Conservation (phyloP, 2,797 vertebrate genomes). For the Mus minutoides region DNA sequence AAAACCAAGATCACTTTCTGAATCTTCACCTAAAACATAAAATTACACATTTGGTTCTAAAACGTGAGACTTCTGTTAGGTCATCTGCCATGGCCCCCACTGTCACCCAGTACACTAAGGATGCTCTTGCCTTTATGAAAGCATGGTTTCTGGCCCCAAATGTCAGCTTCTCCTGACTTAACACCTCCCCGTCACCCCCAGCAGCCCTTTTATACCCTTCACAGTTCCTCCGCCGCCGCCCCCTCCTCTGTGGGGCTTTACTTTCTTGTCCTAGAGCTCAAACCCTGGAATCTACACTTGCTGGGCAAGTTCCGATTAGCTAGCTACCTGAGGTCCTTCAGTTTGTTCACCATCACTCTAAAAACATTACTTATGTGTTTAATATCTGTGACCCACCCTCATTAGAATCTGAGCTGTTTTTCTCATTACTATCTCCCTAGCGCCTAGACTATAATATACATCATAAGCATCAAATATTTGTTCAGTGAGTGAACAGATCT, state of each 20-base stretch:
- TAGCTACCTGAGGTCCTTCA: background rate
- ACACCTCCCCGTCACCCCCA: background rate
- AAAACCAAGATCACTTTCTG: conserved; percentile 89
- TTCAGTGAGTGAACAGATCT: background rate
- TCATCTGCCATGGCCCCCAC: background rate
- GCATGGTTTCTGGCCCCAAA: background rate
- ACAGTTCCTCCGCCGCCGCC: background rate
- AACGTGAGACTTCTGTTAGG: background rate
- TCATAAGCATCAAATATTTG: background rate
- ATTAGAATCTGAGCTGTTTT: background rate
- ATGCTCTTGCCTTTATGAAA: background rate
- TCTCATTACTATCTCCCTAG: background rate
- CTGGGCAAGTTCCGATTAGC: background rate
- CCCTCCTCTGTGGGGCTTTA: background rate
- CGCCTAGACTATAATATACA: background rate
- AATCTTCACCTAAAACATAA: conserved; percentile 82
- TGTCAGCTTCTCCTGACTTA: background rate
- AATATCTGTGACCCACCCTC: too few relatives aligned
- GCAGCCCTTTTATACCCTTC: background rate
- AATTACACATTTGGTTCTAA: background rate
- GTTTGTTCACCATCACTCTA: background rate
- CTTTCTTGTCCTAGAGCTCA: background rate
- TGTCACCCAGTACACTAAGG: background rate
- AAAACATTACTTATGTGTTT: background rate
- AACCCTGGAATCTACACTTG: background rate